phyloP scores from a whole-genome alignment of 92 coral and sea anemone genomes.

The Epizoanthus ramosus region DNA sequence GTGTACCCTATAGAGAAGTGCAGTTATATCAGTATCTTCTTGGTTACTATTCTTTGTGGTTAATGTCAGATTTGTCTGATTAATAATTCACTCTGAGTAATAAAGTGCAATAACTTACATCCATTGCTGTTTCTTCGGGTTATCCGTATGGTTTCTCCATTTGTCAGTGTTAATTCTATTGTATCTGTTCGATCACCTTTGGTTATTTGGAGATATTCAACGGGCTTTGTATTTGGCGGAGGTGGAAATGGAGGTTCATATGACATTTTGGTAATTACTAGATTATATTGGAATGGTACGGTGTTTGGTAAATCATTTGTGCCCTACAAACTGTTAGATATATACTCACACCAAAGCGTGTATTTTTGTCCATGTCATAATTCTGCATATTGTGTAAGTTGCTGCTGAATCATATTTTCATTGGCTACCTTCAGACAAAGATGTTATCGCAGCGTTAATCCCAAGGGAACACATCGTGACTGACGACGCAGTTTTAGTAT shows the following conservation, averaged over 20 bases:
- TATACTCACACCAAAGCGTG: no score
- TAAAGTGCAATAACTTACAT: neutral
- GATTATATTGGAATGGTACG: neutral
- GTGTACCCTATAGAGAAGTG: constrained; percentile 4
- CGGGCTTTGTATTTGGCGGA: neutral
- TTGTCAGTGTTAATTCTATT: neutral
- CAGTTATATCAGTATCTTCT: neutral
- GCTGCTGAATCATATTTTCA: no score
- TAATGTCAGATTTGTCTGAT: neutral
- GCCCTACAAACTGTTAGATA: neutral
- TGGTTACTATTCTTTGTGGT: neutral
- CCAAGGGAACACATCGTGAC: neutral
- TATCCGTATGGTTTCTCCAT: neutral
- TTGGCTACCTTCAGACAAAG: neutral
- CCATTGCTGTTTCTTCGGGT: neutral
- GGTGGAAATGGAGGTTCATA: neutral
- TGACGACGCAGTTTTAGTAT: neutral
- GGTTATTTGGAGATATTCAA: neutral
- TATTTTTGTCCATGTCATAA: no score
- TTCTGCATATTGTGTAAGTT: no score
- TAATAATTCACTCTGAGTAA: neutral
- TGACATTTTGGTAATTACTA: neutral
- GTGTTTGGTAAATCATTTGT: neutral
- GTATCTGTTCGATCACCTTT: neutral
- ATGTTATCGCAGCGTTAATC: neutral